phyloP scores from a whole-genome alignment of 1,140 invertebrate species.

The Linepithema humile region DNA sequence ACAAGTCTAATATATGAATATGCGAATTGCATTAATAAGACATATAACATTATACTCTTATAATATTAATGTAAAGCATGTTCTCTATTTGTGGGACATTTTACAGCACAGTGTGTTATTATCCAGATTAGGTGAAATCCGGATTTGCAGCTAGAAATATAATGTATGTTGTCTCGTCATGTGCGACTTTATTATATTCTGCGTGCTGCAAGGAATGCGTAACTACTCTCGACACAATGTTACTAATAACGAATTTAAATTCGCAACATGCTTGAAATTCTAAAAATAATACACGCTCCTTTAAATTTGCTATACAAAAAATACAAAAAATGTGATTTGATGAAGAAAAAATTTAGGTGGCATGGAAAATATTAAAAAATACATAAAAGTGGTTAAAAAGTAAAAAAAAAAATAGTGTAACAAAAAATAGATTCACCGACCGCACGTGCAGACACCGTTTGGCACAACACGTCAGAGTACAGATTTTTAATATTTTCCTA shows the following conservation, averaged over 20 bases:
- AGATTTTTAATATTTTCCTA: too few relatives aligned
- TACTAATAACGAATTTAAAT: not conserved
- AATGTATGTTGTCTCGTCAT: not conserved
- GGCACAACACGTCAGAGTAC: too few relatives aligned
- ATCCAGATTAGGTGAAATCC: slow-evolving; percentile 4
- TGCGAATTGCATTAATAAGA: not conserved
- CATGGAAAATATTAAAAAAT: too few relatives aligned
- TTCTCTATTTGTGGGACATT: not conserved
- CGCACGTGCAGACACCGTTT: too few relatives aligned
- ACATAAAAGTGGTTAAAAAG: too few relatives aligned
- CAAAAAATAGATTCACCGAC: too few relatives aligned
- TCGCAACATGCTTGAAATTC: not conserved
- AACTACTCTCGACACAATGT: not conserved
- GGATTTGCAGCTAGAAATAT: not conserved
- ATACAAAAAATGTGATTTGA: too few relatives aligned
- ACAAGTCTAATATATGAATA: not conserved
- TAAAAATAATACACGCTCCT: not conserved
- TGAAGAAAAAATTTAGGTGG: too few relatives aligned
- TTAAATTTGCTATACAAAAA: not conserved
- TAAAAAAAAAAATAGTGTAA: too few relatives aligned
- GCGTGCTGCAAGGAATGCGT: not conserved
- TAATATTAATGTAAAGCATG: slow-evolving; percentile 3
- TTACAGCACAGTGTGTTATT: slow-evolving; percentile 11
- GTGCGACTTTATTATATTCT: not conserved
- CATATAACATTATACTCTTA: not conserved